A percentile compares a stretch with the other conserved stretches of the same genome.
Evolutionary conservation across 2,113 vertebrate species (phyloP).

Genomic region (Grammomys dolichurus): DNA sequence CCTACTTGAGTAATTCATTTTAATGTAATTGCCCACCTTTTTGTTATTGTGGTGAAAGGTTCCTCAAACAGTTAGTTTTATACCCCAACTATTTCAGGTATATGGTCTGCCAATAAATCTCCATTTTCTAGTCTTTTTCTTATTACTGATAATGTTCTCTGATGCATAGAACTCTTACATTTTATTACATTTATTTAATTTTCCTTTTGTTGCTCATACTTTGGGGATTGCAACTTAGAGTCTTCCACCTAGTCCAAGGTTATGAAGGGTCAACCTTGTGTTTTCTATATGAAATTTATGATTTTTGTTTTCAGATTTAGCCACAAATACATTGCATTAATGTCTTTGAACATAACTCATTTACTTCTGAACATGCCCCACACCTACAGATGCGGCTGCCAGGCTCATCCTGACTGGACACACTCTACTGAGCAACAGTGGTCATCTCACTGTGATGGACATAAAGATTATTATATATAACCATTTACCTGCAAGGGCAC

Average conservation of each 20-base stretch:
- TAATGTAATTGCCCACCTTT: not conserved
- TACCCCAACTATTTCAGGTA: not conserved
- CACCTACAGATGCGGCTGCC: not conserved
- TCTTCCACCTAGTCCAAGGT: not conserved
- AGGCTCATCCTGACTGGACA: not conserved
- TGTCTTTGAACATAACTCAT: not conserved
- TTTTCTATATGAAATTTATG: not conserved
- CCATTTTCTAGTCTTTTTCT: not conserved
- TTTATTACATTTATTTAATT: not conserved
- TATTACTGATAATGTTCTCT: not conserved
- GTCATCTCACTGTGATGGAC: not conserved
- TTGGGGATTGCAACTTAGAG: conserved; percentile 14
- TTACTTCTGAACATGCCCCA: not conserved
- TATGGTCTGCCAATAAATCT: not conserved
- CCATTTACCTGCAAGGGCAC: not conserved
- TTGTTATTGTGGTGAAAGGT: not conserved
- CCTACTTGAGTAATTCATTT: not conserved
- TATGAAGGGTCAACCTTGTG: not conserved
- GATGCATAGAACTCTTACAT: not conserved
- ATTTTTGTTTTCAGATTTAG: not conserved
- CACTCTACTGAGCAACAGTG: not conserved
- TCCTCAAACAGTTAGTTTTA: not conserved
- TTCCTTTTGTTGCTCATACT: not conserved
- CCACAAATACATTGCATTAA: not conserved
- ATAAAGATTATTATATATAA: not conserved